These are phyloP conservation scores for Leucophora obtusa DNA, from an alignment of 2,888 invertebrate genomes.

Conservation along the genomic window DNA sequence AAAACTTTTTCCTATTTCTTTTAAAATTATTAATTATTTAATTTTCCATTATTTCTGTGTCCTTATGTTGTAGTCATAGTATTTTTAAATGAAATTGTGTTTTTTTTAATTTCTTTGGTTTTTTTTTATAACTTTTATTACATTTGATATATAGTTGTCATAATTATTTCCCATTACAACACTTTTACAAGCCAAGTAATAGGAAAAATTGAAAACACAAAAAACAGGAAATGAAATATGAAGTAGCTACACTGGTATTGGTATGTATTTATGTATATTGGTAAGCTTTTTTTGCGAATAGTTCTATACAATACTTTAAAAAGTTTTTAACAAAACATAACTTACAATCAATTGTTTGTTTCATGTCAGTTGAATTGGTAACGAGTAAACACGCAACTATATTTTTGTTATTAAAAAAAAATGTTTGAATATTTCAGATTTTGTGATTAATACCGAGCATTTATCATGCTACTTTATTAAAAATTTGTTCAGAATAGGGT, in stretches of 20 bases:
- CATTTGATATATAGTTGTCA: slow-evolving; percentile 46
- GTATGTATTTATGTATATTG: not conserved
- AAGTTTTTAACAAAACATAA: slow-evolving; percentile 36
- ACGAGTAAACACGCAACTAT: slow-evolving; percentile 37
- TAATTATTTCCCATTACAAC: slow-evolving; percentile 47
- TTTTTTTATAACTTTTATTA: slow-evolving; percentile 23
- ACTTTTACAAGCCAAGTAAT: slow-evolving; percentile 37
- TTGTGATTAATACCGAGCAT: no score
- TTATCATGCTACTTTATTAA: no score
- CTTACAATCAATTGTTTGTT: slow-evolving; percentile 42
- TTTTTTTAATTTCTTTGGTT: not conserved
- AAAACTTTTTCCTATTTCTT: not conserved
- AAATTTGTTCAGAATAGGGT: no score
- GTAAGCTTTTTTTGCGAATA: no score
- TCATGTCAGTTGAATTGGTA: slow-evolving; percentile 43
- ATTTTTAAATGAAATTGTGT: not conserved
- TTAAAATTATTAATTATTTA: slow-evolving; percentile 13
- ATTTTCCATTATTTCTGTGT: slow-evolving; percentile 1
- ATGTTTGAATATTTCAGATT: no score
- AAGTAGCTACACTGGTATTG: not conserved
- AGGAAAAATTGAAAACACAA: not conserved
- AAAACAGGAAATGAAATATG: slow-evolving; percentile 17
- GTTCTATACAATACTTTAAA: not conserved
- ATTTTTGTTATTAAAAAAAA: no score
- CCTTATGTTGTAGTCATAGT: not conserved